Evolutionary conservation across 2,113 vertebrate species (phyloP).

Genomic region (Vidua macroura): DNA sequence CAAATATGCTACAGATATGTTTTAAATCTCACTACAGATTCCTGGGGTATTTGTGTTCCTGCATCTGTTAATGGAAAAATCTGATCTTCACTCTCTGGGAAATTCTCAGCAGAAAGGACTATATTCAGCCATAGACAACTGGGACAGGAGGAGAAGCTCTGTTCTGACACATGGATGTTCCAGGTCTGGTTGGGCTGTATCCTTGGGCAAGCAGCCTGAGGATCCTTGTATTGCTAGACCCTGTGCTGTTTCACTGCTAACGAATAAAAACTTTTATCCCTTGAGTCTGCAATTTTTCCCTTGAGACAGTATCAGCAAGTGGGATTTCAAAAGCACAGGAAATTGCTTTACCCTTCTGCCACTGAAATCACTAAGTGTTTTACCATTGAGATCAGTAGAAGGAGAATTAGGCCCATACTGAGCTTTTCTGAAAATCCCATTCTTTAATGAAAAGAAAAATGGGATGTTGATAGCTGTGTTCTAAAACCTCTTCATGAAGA

Average conservation of each 20-base stretch:
- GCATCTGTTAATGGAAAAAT: background rate
- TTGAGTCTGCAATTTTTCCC: background rate
- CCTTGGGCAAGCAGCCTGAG: background rate
- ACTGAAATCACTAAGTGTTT: background rate
- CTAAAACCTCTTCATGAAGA: conserved; percentile 13
- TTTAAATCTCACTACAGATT: background rate
- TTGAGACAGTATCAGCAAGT: background rate
- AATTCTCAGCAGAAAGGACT: background rate
- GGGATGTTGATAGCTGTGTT: background rate
- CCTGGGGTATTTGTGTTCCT: background rate
- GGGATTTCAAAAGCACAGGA: background rate
- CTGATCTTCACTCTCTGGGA: background rate
- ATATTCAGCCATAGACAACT: background rate
- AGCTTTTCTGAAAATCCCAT: background rate
- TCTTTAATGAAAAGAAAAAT: background rate
- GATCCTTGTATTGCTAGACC: background rate
- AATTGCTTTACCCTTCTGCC: background rate
- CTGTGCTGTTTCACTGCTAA: background rate
- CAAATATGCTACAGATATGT: background rate
- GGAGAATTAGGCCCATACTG: background rate
- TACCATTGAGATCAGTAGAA: background rate
- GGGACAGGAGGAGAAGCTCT: background rate
- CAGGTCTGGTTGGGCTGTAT: background rate
- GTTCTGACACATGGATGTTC: background rate
- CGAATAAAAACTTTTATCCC: background rate